A percentile compares a stretch with the other conserved stretches of the same genome.
phyloP scores from a whole-genome alignment of 2,888 invertebrate genomes.

The Ophraella communa region DNA sequence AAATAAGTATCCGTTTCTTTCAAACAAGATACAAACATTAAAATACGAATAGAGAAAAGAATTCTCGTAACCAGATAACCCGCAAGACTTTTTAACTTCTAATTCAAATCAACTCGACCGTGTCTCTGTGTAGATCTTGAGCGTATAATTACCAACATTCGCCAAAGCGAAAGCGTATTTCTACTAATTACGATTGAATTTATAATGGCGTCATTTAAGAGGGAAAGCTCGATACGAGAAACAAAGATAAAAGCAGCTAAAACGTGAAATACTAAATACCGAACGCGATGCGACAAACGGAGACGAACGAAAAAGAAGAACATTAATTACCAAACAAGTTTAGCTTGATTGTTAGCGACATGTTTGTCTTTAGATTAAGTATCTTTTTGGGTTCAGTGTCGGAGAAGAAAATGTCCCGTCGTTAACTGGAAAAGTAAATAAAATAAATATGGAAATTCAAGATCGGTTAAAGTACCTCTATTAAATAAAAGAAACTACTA shows the following conservation, averaged over 20 bases:
- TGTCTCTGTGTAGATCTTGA: constrained; percentile 13
- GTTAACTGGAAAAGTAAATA: constrained; percentile 14
- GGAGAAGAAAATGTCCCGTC: constrained; percentile 6
- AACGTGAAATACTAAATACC: neutral
- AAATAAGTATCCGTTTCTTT: no score
- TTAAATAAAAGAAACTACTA: neutral
- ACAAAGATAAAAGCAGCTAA: constrained; percentile 10
- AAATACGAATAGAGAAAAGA: no score
- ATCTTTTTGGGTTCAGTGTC: constrained; percentile 9
- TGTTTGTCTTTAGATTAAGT: constrained; percentile 21
- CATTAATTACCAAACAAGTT: constrained; percentile 29
- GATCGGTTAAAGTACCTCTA: neutral
- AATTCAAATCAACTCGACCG: constrained; percentile 3
- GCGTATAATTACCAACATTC: constrained; percentile 30
- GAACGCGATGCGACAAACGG: constrained; percentile 8
- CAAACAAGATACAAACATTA: no score
- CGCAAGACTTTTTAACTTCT: neutral
- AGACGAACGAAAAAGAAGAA: constrained; percentile 13
- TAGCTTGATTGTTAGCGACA: constrained; percentile 25
- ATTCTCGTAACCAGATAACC: no score
- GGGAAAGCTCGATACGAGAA: constrained; percentile 32
- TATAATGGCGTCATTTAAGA: constrained; percentile 47
- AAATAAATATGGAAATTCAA: constrained; percentile 1
- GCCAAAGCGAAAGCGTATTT: constrained; percentile 31
- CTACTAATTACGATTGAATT: constrained; percentile 45